phyloP scores from a whole-genome alignment of 2,888 invertebrate species.

The Harpalus rubripes region DNA sequence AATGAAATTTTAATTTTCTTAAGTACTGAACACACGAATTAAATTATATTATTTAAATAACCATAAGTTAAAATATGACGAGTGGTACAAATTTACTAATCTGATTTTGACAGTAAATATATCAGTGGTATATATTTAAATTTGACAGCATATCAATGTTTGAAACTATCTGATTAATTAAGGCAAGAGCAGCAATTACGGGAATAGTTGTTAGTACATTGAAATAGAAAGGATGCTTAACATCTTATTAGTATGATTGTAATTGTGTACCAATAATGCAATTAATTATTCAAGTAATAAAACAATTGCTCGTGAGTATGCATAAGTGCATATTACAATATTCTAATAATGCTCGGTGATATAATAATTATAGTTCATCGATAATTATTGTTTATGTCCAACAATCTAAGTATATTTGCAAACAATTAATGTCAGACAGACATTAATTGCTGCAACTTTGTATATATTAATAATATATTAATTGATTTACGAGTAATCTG shows the following conservation, averaged over 20 bases:
- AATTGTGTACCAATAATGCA: background rate
- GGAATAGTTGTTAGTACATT: background rate
- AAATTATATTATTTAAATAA: too few relatives aligned
- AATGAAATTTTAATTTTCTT: too few relatives aligned
- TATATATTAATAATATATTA: background rate
- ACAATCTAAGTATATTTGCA: background rate
- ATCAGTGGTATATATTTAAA: too few relatives aligned
- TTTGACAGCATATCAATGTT: too few relatives aligned
- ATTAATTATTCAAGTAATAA: slow-evolving; percentile 2
- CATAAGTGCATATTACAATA: slow-evolving; percentile 1
- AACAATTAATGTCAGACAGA: background rate
- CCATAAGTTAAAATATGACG: too few relatives aligned
- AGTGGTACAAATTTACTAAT: too few relatives aligned
- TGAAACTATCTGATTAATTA: too few relatives aligned
- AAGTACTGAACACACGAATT: too few relatives aligned
- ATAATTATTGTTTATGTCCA: background rate
- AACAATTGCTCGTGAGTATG: background rate
- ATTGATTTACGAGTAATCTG: too few relatives aligned
- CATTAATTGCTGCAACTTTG: background rate
- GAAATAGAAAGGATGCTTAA: background rate
- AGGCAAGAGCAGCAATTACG: too few relatives aligned
- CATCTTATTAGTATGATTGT: background rate
- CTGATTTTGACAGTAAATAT: too few relatives aligned
- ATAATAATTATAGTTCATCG: background rate
- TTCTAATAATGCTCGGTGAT: background rate